Conservation (phyloP, 2,797 vertebrate species). For the Pangasius macronema region DNA sequence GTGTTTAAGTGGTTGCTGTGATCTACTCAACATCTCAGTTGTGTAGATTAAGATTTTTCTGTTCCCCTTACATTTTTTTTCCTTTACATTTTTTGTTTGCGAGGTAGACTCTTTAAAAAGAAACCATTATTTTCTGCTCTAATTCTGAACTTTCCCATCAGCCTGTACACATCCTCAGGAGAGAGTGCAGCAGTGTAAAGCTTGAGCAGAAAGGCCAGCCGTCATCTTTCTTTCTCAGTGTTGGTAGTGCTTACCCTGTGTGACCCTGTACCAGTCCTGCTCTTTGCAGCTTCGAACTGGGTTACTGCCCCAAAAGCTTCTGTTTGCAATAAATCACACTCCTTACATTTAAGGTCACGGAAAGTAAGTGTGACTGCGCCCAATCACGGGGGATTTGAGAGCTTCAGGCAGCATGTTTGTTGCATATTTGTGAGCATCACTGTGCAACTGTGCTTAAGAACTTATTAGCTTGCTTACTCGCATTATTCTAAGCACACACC, state of each 20-base stretch:
- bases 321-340: conserved; percentile 52
- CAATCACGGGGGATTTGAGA: not conserved
- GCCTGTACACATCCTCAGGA: conserved; percentile 3
- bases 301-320: conserved; percentile 50
- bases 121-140: not conserved
- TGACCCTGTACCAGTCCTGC: conserved; percentile 46
- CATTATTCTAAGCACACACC: conserved; percentile 46
- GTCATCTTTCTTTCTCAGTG: conserved; percentile 11
- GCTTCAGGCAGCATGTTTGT: conserved; percentile 10
- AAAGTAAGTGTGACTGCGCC: conserved; percentile 23
- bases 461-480: conserved; percentile 24
- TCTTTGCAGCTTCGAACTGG: conserved; percentile 48
- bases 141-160: conserved; percentile 10
- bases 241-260: conserved; percentile 48
- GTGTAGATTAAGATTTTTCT: not conserved
- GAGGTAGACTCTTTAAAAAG: not conserved
- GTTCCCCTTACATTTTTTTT: not conserved
- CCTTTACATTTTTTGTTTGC: not conserved
- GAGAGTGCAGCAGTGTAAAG: not conserved
- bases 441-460: not conserved
- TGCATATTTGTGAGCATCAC: not conserved
- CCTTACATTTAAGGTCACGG: conserved; percentile 48
- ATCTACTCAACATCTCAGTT: not conserved
- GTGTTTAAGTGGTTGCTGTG: not conserved
- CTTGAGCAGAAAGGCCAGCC: conserved; percentile 7